Evolutionary conservation across 1,140 invertebrate genomes (phyloP).

Genomic region (Papilio polyxenes): DNA sequence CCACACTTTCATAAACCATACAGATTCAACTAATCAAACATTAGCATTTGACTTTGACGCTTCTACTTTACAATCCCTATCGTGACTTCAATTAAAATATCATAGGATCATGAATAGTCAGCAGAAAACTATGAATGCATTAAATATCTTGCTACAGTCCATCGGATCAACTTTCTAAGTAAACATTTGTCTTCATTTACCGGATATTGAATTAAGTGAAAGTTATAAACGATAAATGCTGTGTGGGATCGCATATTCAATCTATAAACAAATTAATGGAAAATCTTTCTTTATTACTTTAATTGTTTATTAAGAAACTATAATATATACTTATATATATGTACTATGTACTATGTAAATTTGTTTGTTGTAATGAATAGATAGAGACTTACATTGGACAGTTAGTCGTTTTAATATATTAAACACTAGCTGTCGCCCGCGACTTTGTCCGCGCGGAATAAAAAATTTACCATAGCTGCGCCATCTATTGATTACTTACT

Average conservation of each 20-base stretch:
- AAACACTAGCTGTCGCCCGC: too few relatives aligned
- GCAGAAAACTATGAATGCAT: not conserved
- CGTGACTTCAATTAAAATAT: slow-evolving; percentile 6
- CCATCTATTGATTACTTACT: too few relatives aligned
- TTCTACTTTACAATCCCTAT: slow-evolving; percentile 4
- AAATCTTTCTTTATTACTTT: slow-evolving; percentile 3
- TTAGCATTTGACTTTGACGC: not conserved
- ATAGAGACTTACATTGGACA: too few relatives aligned
- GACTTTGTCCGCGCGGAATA: too few relatives aligned
- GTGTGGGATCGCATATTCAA: slow-evolving; percentile 27
- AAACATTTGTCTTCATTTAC: slow-evolving; percentile 33
- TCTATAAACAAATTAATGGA: slow-evolving; percentile 13
- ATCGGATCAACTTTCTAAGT: slow-evolving; percentile 19
- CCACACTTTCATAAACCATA: not conserved
- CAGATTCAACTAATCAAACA: not conserved
- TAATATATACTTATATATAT: not conserved
- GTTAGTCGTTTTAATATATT: too few relatives aligned
- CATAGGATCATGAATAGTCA: slow-evolving; percentile 19
- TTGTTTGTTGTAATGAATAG: too few relatives aligned
- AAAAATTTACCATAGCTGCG: too few relatives aligned
- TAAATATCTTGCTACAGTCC: not conserved
- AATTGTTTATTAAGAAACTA: not conserved
- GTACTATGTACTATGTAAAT: too few relatives aligned
- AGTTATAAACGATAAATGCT: slow-evolving; percentile 13
- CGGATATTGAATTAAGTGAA: slow-evolving; percentile 35